Base-by-base conservation (phyloP, 2,113 vertebrate species). In the Datnioides undecimradiatus region DNA sequence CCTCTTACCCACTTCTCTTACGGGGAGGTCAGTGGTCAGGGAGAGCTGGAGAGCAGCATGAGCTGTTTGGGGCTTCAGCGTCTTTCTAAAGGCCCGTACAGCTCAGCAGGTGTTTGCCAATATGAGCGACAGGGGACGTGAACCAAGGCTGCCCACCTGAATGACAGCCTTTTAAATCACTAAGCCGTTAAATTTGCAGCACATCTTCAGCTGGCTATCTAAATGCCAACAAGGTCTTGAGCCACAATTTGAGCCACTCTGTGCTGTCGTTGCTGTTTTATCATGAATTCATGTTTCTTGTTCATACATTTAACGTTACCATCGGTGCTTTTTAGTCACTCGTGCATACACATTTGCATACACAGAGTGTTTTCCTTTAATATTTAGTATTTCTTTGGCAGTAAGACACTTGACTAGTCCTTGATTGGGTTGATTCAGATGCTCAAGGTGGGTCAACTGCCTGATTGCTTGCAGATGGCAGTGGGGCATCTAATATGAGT, bases 31-130 rank as follows among this genome's bases (percentile, higher is more conserved):
- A 51, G n/a, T 29, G 49, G 63, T 82, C 58, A 51, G n/a, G 21
- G 21, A 34, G 55, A 51, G 57, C 65, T 55, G 31, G 52, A 31
- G 27, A 31, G 10, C 29, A 12, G 16, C 29, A 19, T 16, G 27
- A 14, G 43, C 25, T 11, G 14, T 7, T 17, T 17, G 27, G 41
- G 16, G 7, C 33, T 65, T 17, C n/a, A 34, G 14, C 11, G 14
- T 48, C 36, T 41, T 25, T 25, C 52, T 36, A 9, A 65, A 76
- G 45, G n/a, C 8, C 1, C 8, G 34, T 29, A 8, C 23, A 45
- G 54, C 54, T 60, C 51, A 45, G 55, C 57, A 49, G 64, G 55
- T 49, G 48, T 69, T 79, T 73, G 43, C 33, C 13, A 57, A 69
- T 17, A 25, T 43, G 4, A 9, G 54, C 12, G 25, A 52, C 34